A percentile compares a stretch with the other conserved stretches of the same genome.
Evolutionary conservation across 2,888 invertebrate genomes (phyloP).

Genomic region (Trileptium ribeirensis): DNA sequence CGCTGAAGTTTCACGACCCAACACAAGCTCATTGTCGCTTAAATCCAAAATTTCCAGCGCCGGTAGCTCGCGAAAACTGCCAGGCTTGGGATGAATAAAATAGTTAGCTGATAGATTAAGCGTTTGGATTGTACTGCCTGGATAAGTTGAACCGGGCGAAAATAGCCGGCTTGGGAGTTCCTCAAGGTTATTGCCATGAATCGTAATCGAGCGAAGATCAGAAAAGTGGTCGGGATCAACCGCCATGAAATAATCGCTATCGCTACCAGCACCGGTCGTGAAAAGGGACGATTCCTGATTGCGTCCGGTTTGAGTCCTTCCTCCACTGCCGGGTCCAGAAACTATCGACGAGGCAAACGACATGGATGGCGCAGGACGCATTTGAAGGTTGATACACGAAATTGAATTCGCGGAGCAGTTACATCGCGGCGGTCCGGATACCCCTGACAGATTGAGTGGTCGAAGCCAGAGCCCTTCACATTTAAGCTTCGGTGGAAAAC

Average conservation of each 20-base stretch:
- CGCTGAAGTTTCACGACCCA: background rate
- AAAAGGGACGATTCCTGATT: background rate
- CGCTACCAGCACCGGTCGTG: background rate
- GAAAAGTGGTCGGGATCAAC: background rate
- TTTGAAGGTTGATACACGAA: slow-evolving; percentile 14
- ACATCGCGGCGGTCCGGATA: background rate
- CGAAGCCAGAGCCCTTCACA: slow-evolving; percentile 4
- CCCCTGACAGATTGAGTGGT: slow-evolving; percentile 11
- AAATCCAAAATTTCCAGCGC: slow-evolving; percentile 7
- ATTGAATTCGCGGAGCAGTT: background rate
- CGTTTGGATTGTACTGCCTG: background rate
- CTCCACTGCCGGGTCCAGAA: background rate
- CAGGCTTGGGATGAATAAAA: background rate
- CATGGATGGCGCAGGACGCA: background rate
- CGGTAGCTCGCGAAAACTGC: background rate
- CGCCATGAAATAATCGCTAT: slow-evolving; percentile 7
- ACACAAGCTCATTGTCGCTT: slow-evolving; percentile 10
- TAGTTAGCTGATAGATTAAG: slow-evolving; percentile 10
- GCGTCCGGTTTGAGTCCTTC: background rate
- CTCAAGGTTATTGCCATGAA: slow-evolving; percentile 16
- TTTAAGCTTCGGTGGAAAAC: background rate
- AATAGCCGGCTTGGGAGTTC: background rate
- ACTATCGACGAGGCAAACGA: background rate
- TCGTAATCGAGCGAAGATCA: background rate
- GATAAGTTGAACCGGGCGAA: background rate